phyloP scores from a whole-genome alignment of 2,888 invertebrate species.

The Thereva nobilitata region DNA sequence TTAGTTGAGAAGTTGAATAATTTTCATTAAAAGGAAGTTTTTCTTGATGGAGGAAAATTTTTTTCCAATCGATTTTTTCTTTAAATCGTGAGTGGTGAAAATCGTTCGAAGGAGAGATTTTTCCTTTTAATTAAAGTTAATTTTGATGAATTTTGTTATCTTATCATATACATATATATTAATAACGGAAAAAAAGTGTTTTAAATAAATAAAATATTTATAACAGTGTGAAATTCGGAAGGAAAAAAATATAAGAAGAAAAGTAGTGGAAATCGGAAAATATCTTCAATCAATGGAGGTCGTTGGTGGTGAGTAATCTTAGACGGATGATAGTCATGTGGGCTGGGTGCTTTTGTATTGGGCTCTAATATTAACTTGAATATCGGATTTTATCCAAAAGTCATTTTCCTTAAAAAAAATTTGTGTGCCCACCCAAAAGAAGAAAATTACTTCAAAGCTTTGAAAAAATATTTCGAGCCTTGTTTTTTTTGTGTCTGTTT shows the following conservation, averaged over 20 bases:
- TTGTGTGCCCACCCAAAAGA: too few species aligned
- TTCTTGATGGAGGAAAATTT: constrained; percentile 2
- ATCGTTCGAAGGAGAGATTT: constrained; percentile 6
- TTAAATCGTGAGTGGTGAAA: constrained; percentile 3
- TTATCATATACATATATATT: neutral
- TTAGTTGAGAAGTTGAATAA: neutral
- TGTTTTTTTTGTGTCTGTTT: too few species aligned
- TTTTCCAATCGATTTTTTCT: constrained; percentile 26
- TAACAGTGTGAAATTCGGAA: neutral
- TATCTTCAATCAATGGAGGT: constrained; percentile 39
- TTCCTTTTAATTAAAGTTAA: neutral
- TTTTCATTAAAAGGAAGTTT: neutral
- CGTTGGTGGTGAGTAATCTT: constrained; percentile 40
- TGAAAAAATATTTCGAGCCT: too few species aligned
- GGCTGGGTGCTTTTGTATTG: constrained; percentile 12
- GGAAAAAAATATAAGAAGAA: constrained; percentile 10
- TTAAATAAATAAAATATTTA: neutral
- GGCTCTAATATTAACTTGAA: neutral
- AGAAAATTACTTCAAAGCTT: too few species aligned
- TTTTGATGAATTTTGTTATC: neutral
- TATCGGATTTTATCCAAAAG: too few species aligned
- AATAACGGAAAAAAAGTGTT: constrained; percentile 2
- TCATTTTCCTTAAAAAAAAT: too few species aligned
- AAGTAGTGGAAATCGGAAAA: constrained; percentile 22
- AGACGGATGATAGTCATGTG: constrained; percentile 10